Base-by-base conservation (phyloP, 2,113 vertebrate genomes). In the Onychostruthus taczanowskii region DNA sequence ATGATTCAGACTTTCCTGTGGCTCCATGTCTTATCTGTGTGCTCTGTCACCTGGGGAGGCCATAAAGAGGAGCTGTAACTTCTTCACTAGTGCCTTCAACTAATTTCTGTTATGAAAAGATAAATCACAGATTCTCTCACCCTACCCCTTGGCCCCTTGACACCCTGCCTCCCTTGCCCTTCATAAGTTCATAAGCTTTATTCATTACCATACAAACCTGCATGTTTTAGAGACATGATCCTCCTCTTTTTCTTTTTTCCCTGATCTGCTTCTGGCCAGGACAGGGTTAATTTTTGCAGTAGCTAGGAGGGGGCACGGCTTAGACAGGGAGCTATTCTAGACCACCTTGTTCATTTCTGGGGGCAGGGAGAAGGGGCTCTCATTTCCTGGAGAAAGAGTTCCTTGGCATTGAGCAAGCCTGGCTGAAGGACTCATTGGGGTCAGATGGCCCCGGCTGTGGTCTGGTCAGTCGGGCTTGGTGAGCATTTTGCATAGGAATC, bases 381-480 rank as follows among this genome's bases (percentile, higher is more conserved):
- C 10, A 6, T 6, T 89, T 55, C 47, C 39, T 24, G 69, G n/a
- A 61, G 50, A 31, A 79, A 27, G 22, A 13, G 22, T 9, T 73
- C 76, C 31, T 27, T 64, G 43, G 7, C 1, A 0, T 7, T n/a
- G 4, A 64, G 20, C 28, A 39, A 82, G 19, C 1, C 1, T 14
- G 33, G 27, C 19, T 33, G 44, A 82, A 8, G 16, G 20, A 46
- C 5, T 24, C 3, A 3, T 7, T 50, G 28, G 16, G 13, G 7
- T 44, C 27, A 10, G 13, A 16, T 30, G 37, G 22, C 12, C 50
- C 12, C 3, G 1, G 28, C 6, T 21, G 39, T 26, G 9, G 11
- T 61, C 46, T 53, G 16, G 9, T 26, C 53, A 41, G 20, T 47
- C 2, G 0, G 39, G 14, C 11, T 62, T 22, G 78, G 28, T 68